Evolutionary conservation across 2,888 invertebrate species (phyloP), one percentile per base, ranked within the genome.

Genomic region (Eucriotettix oculatus): DNA sequence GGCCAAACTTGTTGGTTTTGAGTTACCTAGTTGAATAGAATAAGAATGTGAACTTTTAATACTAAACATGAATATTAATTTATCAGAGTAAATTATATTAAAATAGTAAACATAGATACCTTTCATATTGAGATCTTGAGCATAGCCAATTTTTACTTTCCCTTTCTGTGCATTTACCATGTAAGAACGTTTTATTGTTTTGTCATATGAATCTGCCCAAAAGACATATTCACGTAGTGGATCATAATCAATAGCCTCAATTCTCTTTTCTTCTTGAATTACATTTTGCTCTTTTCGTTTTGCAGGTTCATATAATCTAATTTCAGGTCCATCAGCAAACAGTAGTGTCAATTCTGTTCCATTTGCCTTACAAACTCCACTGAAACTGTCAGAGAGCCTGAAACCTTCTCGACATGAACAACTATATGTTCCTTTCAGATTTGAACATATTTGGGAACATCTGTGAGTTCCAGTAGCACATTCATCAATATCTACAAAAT

Each of bases 151-250:
- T 75, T 88, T 86, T 1, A 84, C 90, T 69, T 85, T 79, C 5
- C 90, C 89, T 62, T 84, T 77, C 41, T 80, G 75, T 0, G 89
- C 90, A 66, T 87, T 84, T 1, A 94, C 81, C 84, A 96, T 88
- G 71, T 87, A 91, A 0, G 95, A 93, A 0, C 97, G 80, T 71
- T 92, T 92, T 65, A 97, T 92, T 1, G 89, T 88, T 71, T 88
- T 87, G 63, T 91, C 88, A 68, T 89, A 87, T 65, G 89, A 88
- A 72, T 98, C 97, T 0, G 93, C 91, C 96, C 98, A 99, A 77
- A 92, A 98, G 60, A 98, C 77, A 71, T 93, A 89, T 70, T 92
- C 88, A 29, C 79, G 76, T 61, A 79, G 80, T 0, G 90, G 87
- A 73, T 96, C 90, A 68, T 90, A 91, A 73, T 97, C 98, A 58